Percentiles rank a stretch among this genome's conserved stretches.
phyloP scores from a whole-genome alignment of 2,888 invertebrate genomes.

The Hemithea aestivaria region DNA sequence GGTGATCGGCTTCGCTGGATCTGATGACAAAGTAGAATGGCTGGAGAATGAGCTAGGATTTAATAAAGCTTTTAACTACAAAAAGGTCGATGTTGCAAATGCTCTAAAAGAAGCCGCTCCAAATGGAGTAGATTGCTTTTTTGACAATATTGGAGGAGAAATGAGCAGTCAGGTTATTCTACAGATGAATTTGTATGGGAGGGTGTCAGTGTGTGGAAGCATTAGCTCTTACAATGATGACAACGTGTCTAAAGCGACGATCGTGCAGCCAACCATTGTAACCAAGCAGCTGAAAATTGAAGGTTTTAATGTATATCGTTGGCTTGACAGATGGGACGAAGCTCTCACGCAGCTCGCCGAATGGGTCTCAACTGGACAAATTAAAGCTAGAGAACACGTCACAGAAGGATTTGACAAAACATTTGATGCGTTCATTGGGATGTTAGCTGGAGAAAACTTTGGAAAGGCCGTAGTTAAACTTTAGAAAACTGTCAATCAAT shows the following conservation, averaged over 20 bases:
- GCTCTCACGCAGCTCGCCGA: slow-evolving; percentile 77
- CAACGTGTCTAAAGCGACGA: background rate
- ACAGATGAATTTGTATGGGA: slow-evolving; percentile 75
- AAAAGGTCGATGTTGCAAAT: slow-evolving; percentile 48
- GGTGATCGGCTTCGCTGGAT: slow-evolving; percentile 83
- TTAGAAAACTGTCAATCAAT: too few species aligned
- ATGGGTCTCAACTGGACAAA: slow-evolving; percentile 82
- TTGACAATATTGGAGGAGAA: slow-evolving; percentile 85
- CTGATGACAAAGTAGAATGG: slow-evolving; percentile 82
- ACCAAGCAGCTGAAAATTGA: slow-evolving; percentile 80
- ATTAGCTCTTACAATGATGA: slow-evolving; percentile 68
- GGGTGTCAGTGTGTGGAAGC: slow-evolving; percentile 79
- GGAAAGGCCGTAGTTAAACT: slow-evolving; percentile 85
- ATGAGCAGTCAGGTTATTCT: slow-evolving; percentile 72
- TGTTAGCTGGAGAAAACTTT: slow-evolving; percentile 80
- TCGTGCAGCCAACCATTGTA: slow-evolving; percentile 72
- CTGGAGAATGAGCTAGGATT: slow-evolving; percentile 79
- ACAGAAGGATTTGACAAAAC: slow-evolving; percentile 85
- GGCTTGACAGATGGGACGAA: slow-evolving; percentile 76
- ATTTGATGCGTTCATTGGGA: slow-evolving; percentile 82
- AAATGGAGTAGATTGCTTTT: slow-evolving; percentile 84
- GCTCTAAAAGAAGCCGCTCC: slow-evolving; percentile 43
- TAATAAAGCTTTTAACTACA: slow-evolving; percentile 84
- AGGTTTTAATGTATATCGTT: slow-evolving; percentile 78
- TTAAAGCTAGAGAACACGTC: slow-evolving; percentile 82